Evolutionary conservation across 35 echinoderm and acorn worm genomes (phyloP).

Genomic region (Apostichopus japonicus): DNA sequence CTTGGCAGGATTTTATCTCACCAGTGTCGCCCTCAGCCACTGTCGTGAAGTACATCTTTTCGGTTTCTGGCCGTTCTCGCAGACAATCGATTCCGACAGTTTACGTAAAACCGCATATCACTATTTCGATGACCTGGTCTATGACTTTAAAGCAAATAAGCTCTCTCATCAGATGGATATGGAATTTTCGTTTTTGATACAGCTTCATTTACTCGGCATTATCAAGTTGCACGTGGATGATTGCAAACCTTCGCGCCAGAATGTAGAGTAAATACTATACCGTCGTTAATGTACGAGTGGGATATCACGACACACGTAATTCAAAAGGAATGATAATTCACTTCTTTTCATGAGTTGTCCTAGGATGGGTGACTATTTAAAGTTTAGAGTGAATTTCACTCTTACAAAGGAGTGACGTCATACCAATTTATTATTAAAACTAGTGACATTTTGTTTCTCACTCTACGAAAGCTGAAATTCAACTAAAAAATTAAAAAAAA

Average conservation of each 20-base stretch:
- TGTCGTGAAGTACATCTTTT: slow-evolving; percentile 85
- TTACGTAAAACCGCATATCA: slow-evolving; percentile 14
- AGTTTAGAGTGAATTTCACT: no score
- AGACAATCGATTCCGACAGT: neutral
- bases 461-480: no score
- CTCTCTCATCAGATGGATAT: slow-evolving; percentile 21
- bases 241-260: neutral
- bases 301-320: no score
- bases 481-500: no score
- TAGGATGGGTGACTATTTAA: no score
- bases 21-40: slow-evolving; percentile 58
- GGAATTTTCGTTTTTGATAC: slow-evolving; percentile 55
- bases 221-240: slow-evolving; percentile 34
- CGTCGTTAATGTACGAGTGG: no score
- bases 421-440: no score
- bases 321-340: no score
- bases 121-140: slow-evolving; percentile 54
- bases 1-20: slow-evolving; percentile 71
- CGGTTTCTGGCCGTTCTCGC: slow-evolving; percentile 83
- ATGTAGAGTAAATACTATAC: no score
- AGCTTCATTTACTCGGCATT: slow-evolving; percentile 55
- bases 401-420: no score
- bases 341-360: no score
- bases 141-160: slow-evolving; percentile 11
- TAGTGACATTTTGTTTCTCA: no score